phyloP scores from a whole-genome alignment of 2,113 vertebrate genomes.

The Ibidorhyncha struthersii region DNA sequence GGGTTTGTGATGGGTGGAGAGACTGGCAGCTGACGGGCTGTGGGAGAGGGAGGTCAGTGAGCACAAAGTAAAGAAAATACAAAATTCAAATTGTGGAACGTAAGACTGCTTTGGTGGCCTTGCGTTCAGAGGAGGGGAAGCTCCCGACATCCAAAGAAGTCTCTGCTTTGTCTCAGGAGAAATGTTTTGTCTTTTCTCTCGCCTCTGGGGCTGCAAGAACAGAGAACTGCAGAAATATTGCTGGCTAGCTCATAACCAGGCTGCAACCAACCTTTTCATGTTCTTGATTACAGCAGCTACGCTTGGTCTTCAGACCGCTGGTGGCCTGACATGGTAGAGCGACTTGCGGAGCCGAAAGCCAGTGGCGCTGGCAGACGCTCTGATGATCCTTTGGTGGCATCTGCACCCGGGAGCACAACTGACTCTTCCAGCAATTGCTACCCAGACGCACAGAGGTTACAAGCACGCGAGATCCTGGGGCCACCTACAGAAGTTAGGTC shows the following conservation, averaged over 20 bases:
- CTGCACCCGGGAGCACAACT: not conserved
- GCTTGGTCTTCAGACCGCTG: not conserved
- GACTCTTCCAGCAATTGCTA: not conserved
- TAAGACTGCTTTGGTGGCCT: not conserved
- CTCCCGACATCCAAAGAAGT: accelerated
- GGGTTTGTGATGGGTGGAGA: not conserved
- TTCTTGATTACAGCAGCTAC: not conserved
- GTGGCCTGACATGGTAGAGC: not conserved
- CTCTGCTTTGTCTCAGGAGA: not conserved
- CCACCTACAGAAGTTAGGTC: not conserved
- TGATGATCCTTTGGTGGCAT: not conserved
- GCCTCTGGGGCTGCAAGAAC: not conserved
- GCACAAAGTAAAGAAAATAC: not conserved
- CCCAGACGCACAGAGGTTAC: not conserved
- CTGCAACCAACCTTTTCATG: not conserved
- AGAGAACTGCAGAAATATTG: not conserved
- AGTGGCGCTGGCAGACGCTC: not conserved
- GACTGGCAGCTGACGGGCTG: not conserved
- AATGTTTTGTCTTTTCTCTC: not conserved
- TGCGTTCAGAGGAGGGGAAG: not conserved
- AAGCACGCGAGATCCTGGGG: not conserved
- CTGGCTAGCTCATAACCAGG: not conserved
- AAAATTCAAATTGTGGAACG: not conserved
- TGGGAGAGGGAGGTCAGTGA: not conserved
- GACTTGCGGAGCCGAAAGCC: not conserved